Evolutionary conservation across 2,888 invertebrate species (phyloP), one percentile per base, ranked within the genome.

Genomic region (Himalopsyche kuldschensis): DNA sequence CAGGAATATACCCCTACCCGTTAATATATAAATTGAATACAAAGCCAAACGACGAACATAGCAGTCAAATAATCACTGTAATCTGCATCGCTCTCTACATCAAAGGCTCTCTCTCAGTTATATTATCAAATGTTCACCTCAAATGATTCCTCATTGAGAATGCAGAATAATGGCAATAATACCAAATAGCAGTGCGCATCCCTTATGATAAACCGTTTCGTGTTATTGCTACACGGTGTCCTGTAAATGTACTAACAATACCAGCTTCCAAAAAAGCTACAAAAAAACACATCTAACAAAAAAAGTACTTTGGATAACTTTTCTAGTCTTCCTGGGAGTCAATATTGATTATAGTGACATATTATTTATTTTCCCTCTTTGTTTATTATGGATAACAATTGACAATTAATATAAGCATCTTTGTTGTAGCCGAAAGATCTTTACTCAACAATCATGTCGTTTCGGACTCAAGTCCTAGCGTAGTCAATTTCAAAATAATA

Each of bases 91-190:
- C 75, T 47, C 81, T 32, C 80, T 78, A 85, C 85, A 85, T 85
- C 85, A 85, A 85, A 85, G 83, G 80, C 75, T 69, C 82, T 76
- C 78, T 30, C 69, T 35, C 31, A 41, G 75, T 79, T 79, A 55
- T 32, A 82, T 80, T 82, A 85, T 84, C 84, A 79, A 82, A 84
- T 81, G 83, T 81, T 85, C 83, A 82, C 83, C 85, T 83, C 83
- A 83, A 83, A 85, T 85, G 84, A 82, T 82, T 82, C 82, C 82
- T 82, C 82, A 69, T 77, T 77, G 80, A n/a, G 81, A 78, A 84
- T 81, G 83, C 84, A 81, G 84, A 84, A 84, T 84, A 84, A 84
- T 84, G 20, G 75, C 84, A 81, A 84, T 84, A 84, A 84, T 75
- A 78, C 81, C 47, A 55, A 55, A 55, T 55, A 55, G 55, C 55